Conservation (phyloP, 1,140 invertebrate genomes). For the Colletes latitarsis region DNA sequence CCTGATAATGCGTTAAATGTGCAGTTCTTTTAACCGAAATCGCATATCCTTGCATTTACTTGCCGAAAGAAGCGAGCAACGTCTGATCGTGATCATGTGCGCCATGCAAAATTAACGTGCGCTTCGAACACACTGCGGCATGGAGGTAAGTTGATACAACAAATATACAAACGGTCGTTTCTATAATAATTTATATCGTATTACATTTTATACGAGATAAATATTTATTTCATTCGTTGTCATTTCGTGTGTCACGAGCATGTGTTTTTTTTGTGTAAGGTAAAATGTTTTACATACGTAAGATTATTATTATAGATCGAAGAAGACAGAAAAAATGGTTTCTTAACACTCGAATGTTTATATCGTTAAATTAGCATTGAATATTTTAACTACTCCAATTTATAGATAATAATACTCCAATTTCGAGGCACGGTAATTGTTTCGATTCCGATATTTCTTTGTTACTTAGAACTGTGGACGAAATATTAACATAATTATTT, state of each 20-base stretch:
- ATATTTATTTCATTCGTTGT: not conserved
- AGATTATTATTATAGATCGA: too few relatives aligned
- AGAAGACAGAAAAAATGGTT: too few relatives aligned
- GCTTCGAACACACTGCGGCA: constrained; percentile 2
- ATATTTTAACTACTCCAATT: not conserved
- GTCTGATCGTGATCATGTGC: not conserved
- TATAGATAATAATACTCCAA: too few relatives aligned
- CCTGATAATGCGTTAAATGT: constrained; percentile 64
- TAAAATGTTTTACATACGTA: not conserved
- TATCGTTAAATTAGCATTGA: too few relatives aligned
- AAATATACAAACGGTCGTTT: not conserved
- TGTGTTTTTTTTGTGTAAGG: not conserved
- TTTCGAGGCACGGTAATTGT: too few relatives aligned
- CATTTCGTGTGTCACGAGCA: not conserved
- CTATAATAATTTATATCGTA: not conserved
- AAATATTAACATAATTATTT: not conserved
- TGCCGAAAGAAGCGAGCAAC: constrained; percentile 17
- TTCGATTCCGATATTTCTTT: too few relatives aligned
- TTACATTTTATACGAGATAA: not conserved
- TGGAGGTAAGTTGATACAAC: constrained; percentile 18
- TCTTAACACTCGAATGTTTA: too few relatives aligned
- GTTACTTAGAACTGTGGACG: too few relatives aligned
- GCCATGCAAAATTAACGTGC: constrained; percentile 13
- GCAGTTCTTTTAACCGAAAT: constrained; percentile 46
- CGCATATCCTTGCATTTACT: constrained; percentile 17